Base-by-base conservation (phyloP, 1,140 invertebrate genomes). In the Ruditapes philippinarum region DNA sequence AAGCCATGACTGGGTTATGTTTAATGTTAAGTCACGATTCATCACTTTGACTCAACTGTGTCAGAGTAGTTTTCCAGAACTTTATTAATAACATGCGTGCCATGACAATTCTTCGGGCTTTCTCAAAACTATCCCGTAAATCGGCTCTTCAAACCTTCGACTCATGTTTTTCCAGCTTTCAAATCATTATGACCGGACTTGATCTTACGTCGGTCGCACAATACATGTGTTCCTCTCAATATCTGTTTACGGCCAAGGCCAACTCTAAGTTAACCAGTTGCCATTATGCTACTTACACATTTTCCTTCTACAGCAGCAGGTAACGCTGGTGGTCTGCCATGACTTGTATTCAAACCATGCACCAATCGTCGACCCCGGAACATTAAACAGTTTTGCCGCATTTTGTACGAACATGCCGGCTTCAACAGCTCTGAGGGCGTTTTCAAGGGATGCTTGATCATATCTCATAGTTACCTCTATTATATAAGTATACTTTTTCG, bases 91-190 rank as follows among this genome's bases (percentile, higher is more conserved):
- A 60, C 83, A 91, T 78, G 19, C 49, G 14, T 54, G 9, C 36
- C 9, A 9, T 3, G 11, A 28, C 5, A 60, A 38, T 9, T 28
- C 86, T 31, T 88, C 90, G 0, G 82, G 79, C 73, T 88, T 78
- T 17, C 78, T 51, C 2, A 83, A 36, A 28, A 42, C 33, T 2
- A 88, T 9, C 33, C 70, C 11, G 81, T 51, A 0, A 62, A 25
- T 28, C n/a, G 22, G 33, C 51, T 17, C 22, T 57, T 76, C 25
- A 91, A 57, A 1, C 80, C 54, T 2, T 76, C 33, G 74, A 82
- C 89, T 62, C 81, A 91, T 19, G 78, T 65, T 31, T 89, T 65
- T 40, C 81, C 81, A 19, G 31, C 62, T 9, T 80, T 51, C n/a
- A 86, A 68, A 9, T 73, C 54, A 31, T 65, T 51, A 68, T 85